Evolutionary conservation across 2,113 vertebrate genomes (phyloP).

Genomic region (Globicephala melas): DNA sequence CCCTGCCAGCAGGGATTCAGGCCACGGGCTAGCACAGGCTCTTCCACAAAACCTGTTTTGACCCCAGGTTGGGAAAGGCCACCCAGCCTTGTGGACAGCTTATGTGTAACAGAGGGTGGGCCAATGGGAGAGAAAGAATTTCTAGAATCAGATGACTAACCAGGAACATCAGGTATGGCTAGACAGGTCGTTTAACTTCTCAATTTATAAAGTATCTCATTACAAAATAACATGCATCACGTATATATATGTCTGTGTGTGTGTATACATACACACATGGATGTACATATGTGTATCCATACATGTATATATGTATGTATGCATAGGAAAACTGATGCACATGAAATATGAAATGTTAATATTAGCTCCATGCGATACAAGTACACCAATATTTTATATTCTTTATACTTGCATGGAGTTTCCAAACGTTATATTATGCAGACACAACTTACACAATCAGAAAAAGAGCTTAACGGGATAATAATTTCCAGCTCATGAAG

Average conservation of each 20-base stretch:
- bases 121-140: not conserved
- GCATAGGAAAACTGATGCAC: not conserved
- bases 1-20: not conserved
- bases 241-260: no score
- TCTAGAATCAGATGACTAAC: not conserved
- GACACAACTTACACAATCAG: not conserved
- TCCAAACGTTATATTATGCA: not conserved
- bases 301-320: no score
- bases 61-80: not conserved
- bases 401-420: not conserved
- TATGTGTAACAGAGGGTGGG: not conserved
- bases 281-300: no score
- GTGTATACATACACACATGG: not conserved
- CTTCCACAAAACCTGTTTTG: not conserved
- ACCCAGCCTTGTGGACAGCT: not conserved
- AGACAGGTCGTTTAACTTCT: not conserved
- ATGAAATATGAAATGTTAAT: not conserved
- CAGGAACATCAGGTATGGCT: not conserved
- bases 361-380: not conserved
- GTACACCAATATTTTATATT: not conserved
- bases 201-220: not conserved
- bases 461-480: not conserved
- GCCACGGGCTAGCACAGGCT: not conserved
- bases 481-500: not conserved
- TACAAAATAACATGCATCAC: not conserved